Base-by-base conservation (phyloP, 1,140 invertebrate genomes). In the Arctopsyche grandis region DNA sequence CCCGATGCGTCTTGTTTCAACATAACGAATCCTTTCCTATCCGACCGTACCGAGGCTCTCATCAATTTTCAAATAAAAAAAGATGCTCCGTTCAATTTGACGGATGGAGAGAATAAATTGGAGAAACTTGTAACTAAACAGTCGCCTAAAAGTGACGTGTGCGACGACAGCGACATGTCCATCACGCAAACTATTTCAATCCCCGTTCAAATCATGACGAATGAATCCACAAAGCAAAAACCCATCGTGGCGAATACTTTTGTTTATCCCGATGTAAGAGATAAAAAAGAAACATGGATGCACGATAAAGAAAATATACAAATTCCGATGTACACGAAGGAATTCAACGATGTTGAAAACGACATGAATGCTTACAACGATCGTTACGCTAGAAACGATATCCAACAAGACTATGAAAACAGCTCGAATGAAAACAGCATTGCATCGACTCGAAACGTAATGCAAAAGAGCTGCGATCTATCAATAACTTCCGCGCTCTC, bases 21-120 rank as follows among this genome's bases (percentile, higher is more conserved):
- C 0, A 26, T 69, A 38, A 58, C 78, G 69, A 76, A 76, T 76
- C 71, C 52, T 3, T 74, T 71, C 10, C 63, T 82, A 24, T n/a
- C 16, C 4, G 81, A 82, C 58, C 81, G 80, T 0, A 82, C 81
- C 3, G 81, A 82, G 48, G 77, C 79, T 9, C 69, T 82, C 9
- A 82, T 82, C 38, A 82, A 82, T 75, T 82, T 76, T 56, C 60
- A 76, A 52, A 76, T 76, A 14, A 24, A 0, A 14, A 24, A 74
- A 1, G 19, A 12, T 66, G 26, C 22, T 70, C 10, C 22, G 10
- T 12, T 66, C 10, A 4, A 12, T 66, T 10, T 1, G 24, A 12
- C 12, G 3, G 24, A 66, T 12, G n/a, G 21, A 16, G 19, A 52
- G 16, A 52, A 52, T 52, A 10, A 16, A 52, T 38, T 38, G 29